Percentiles rank a stretch among this genome's conserved stretches.
phyloP scores from a whole-genome alignment of 2,888 invertebrate species.

The Scelioninae gen. 1 region DNA sequence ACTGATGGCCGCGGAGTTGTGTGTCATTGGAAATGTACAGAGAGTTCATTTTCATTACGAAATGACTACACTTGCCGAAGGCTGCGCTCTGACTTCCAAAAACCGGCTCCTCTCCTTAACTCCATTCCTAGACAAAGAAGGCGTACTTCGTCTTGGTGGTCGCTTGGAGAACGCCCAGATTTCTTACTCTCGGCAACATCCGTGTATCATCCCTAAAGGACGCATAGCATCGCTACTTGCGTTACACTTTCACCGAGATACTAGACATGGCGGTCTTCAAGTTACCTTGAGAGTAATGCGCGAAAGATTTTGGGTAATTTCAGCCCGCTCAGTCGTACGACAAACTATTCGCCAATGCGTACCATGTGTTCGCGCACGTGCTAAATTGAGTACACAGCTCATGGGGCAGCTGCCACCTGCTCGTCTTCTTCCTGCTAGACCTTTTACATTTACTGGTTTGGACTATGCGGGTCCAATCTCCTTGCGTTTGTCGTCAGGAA shows the following conservation, averaged over 20 bases:
- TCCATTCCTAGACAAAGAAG: constrained; percentile 1
- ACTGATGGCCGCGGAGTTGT: not conserved
- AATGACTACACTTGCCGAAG: not conserved
- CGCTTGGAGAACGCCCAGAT: not conserved
- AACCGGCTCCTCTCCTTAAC: not conserved
- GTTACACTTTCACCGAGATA: not conserved
- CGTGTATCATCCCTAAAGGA: not conserved
- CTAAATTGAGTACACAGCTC: too few relatives aligned
- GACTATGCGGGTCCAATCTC: too few relatives aligned
- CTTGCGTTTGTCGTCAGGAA: too few relatives aligned
- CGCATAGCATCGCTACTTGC: not conserved
- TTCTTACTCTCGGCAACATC: not conserved
- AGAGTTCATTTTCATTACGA: not conserved
- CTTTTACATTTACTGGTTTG: too few relatives aligned
- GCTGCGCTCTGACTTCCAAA: not conserved
- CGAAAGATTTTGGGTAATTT: too few relatives aligned
- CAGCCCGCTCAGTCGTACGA: too few relatives aligned
- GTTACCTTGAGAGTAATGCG: too few relatives aligned
- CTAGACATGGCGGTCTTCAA: too few relatives aligned
- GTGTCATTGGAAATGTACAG: constrained; percentile 10
- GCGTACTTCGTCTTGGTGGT: not conserved
- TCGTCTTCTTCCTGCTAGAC: too few relatives aligned
- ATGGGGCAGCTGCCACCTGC: too few relatives aligned
- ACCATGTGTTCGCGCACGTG: too few relatives aligned
- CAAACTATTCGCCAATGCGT: too few relatives aligned